Evolutionary conservation across 2,888 invertebrate genomes (phyloP), one percentile per base, ranked within the genome.

Genomic region (Macrophya alboannulata): DNA sequence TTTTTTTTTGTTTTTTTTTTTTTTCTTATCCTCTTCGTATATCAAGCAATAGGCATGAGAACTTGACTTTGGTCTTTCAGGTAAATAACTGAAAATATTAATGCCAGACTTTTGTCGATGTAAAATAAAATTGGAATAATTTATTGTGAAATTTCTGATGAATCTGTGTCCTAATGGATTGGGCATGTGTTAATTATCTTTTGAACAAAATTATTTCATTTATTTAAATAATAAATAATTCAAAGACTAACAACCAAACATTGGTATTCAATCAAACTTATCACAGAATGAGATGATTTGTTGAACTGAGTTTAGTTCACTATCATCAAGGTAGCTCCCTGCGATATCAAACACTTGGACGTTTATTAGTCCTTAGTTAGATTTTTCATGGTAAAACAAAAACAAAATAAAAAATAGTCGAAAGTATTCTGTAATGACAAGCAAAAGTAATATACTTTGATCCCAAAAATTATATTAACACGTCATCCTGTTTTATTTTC

Each of bases 41-140:
- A 51, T 59, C 40, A 55, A 65, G 85, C 85, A 81, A 72, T 85
- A 82, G 81, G 82, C 65, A 79, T 59, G 71, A 71, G 45, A 84
- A 84, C 21, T 84, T 45, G 83, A 68, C 83, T 43, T 84, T 15
- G 83, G 62, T 81, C 37, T 81, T 59, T 62, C 62, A 55, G 71
- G 43, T 40, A 83, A 55, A 71, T 40, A 37, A 51, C 51, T 51
- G 48, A 68, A 84, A 71, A 71, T 6, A 62, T 40, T 40, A 81
- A 31, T 81, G 45, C 59, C 81, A 81, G 43, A 81, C 59, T 62
- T 81, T 40, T 62, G 81, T 81, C 62, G 15, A 25, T 62, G 43
- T 21, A 21, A 59, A 62, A 62, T n/a, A 43, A 62, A 74, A 81
- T 81, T 59, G 21, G 51, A 81, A 81, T 81, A 31, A 62, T 81